Evolutionary conservation across 2,113 vertebrate genomes (phyloP), one percentile per base, ranked within the genome.

Genomic region (Turnix velox): DNA sequence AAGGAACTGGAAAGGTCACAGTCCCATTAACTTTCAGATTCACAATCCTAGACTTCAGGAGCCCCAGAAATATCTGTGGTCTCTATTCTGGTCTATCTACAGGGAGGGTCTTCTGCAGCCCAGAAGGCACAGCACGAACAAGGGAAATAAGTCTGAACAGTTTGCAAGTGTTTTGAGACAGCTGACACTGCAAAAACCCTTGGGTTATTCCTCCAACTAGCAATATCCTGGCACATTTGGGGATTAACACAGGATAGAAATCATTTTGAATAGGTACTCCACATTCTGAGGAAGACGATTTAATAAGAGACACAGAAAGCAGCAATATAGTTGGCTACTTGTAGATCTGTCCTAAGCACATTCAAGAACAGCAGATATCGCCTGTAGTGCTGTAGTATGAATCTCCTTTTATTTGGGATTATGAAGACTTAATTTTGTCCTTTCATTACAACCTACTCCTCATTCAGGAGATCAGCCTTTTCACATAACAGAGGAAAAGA

Each of bases 321-420:
- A 67, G 5, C n/a, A 39, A 1, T 0, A 28, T 2, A 22, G 6
- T 3, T 51, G 40, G 49, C 22, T 52, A 27, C 8, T 7, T 4
- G n/a, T 43, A 24, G 14, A 57, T n/a, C 30, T 37, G 45, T 22
- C 39, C 14, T 23, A 37, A 63, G 16, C 33, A 66, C 0, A 0
- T 12, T 7, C 12, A 16, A 55, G 20, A 92, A 54, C 42, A 74
- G 22, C 33, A 57, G 37, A 4, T 4, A 7, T 31, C 48, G 74
- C 39, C 51, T 67, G 54, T 46, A 39, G 25, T 22, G 22, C 16
- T 20, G 1, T 1, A 63, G 43, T 48, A 72, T 33, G 37, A 72
- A 48, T 6, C 18, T 85, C 43, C 61, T 39, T 80, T 42, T 75
- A 4, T 49, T 8, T 31, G n/a, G 80, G 40, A 49, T 45, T 49